Percentiles rank a stretch among this genome's conserved stretches.
phyloP scores from a whole-genome alignment of 2,888 invertebrate species.

The Caenorhabditis sp. region DNA sequence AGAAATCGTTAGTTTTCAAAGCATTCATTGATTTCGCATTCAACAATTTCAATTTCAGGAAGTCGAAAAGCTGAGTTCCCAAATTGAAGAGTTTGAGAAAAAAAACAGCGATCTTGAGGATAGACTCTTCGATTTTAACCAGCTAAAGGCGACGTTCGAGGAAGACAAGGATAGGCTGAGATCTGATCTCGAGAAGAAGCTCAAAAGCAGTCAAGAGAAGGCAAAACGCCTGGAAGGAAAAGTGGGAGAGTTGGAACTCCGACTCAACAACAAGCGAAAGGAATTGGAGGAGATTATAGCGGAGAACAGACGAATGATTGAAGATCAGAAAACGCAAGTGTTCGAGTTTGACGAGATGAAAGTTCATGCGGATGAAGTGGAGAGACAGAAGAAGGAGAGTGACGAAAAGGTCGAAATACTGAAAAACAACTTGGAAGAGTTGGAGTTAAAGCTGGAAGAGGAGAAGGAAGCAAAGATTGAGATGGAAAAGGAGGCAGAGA shows the following conservation, averaged over 20 bases:
- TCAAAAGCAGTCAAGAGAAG: slow-evolving; percentile 1
- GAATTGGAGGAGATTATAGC: slow-evolving; percentile 19
- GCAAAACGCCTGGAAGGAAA: neutral
- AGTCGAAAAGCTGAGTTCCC: slow-evolving; percentile 32
- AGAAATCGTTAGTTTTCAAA: slow-evolving; percentile 26
- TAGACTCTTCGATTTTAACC: slow-evolving; percentile 38
- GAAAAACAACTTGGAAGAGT: too few relatives aligned
- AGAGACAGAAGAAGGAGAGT: slow-evolving; percentile 1
- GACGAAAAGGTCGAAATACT: neutral
- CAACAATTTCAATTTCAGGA: slow-evolving; percentile 17
- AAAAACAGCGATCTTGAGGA: slow-evolving; percentile 27
- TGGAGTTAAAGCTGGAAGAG: neutral
- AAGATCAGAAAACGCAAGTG: slow-evolving; percentile 18
- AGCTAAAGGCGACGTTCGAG: slow-evolving; percentile 29
- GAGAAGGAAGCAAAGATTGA: neutral
- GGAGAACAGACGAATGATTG: slow-evolving; percentile 25
- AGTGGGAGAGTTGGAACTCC: slow-evolving; percentile 14
- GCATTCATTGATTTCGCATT: neutral
- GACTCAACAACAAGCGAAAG: slow-evolving; percentile 11
- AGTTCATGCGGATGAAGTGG: slow-evolving; percentile 5
- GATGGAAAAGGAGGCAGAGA: neutral
- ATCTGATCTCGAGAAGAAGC: slow-evolving; percentile 21
- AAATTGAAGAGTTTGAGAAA: slow-evolving; percentile 18
- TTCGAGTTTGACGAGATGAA: slow-evolving; percentile 32
- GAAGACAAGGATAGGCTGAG: slow-evolving; percentile 24